Evolutionary conservation across 2,113 vertebrate genomes (phyloP).

Genomic region (Loxodonta africana): DNA sequence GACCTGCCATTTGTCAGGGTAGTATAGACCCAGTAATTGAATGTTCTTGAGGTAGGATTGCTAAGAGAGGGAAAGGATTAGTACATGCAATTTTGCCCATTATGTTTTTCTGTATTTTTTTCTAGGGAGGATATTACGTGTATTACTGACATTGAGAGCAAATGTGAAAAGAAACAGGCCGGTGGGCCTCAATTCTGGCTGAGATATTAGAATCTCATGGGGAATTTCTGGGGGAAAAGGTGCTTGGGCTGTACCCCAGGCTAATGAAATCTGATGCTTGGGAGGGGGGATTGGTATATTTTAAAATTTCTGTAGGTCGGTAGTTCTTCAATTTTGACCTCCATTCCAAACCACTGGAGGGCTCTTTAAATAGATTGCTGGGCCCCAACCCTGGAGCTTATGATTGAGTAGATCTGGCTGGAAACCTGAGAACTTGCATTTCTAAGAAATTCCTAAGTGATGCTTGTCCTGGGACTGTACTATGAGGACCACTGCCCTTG

Average conservation of each 20-base stretch:
- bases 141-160: conserved; percentile 38
- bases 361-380: neutral
- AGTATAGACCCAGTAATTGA: conserved; percentile 51
- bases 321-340: neutral
- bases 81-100: conserved; percentile 24
- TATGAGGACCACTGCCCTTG: neutral
- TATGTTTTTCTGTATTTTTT: conserved; percentile 47
- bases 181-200: neutral
- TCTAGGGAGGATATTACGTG: neutral
- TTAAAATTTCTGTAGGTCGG: neutral
- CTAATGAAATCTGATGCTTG: neutral
- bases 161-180: conserved; percentile 7
- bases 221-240: neutral
- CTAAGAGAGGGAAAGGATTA: conserved; percentile 1
- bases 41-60: conserved; percentile 69
- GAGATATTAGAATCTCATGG: neutral
- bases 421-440: neutral
- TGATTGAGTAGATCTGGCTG: neutral
- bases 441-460: neutral
- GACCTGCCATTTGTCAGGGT: conserved; percentile 50
- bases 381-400: neutral
- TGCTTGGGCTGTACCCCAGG: neutral
- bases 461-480: neutral
- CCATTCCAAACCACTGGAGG: neutral
- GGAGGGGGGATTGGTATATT: neutral